Percentiles rank a stretch among this genome's conserved stretches.
phyloP scores from a whole-genome alignment of 2,797 vertebrate genomes.

The Arvicola amphibius region DNA sequence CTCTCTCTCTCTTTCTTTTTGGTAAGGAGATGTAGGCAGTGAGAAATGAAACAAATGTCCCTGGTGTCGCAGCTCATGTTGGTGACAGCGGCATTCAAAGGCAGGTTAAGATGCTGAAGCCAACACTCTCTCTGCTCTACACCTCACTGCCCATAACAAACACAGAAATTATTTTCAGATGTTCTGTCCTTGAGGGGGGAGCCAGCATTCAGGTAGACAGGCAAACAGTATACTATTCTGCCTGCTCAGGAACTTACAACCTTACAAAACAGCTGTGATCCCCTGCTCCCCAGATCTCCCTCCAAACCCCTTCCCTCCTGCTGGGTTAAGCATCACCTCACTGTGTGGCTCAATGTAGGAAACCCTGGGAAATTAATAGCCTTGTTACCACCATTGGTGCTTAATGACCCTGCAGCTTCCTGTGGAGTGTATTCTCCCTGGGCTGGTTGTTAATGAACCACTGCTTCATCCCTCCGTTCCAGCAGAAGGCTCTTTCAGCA shows the following conservation, averaged over 20 bases:
- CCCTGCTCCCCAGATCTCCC: conserved; percentile 49
- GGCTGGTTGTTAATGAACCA: conserved; percentile 73
- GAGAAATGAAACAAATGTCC: background rate
- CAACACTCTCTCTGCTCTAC: conserved; percentile 9
- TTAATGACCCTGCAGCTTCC: conserved; percentile 77
- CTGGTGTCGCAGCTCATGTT: background rate
- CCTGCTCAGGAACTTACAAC: conserved; percentile 49
- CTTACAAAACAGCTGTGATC: conserved; percentile 71
- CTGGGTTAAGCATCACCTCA: conserved; percentile 75
- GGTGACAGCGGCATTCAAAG: background rate
- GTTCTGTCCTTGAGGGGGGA: conserved; percentile 35
- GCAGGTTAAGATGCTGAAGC: background rate
- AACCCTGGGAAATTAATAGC: conserved; percentile 75
- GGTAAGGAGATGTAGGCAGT: background rate
- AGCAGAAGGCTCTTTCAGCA: conserved; percentile 30
- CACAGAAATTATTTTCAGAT: conserved; percentile 12
- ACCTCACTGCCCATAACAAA: background rate
- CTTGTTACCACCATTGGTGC: conserved; percentile 77
- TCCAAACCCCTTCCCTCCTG: conserved; percentile 52
- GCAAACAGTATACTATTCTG: background rate
- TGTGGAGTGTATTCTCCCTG: conserved; percentile 70
- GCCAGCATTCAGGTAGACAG: background rate
- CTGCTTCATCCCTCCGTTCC: conserved; percentile 67
- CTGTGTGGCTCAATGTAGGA: conserved; percentile 68
- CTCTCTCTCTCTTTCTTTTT: too few relatives aligned